phyloP scores from a whole-genome alignment of 2,888 invertebrate genomes.

The Paralinhomoeus sp. region DNA sequence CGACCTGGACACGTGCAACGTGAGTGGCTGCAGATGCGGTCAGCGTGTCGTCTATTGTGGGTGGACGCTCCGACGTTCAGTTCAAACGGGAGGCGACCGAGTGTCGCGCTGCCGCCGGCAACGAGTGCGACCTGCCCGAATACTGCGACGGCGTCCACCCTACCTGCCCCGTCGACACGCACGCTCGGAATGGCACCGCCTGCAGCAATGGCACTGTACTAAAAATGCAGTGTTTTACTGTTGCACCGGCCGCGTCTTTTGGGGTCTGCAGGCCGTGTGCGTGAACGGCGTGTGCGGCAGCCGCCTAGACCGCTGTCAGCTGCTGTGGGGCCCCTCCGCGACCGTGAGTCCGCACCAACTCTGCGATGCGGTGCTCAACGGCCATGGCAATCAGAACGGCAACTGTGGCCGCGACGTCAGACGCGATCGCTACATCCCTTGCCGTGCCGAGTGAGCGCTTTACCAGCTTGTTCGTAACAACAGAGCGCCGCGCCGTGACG shows the following conservation, averaged over 20 bases:
- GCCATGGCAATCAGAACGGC: constrained; percentile 49
- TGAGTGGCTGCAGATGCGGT: too few relatives aligned
- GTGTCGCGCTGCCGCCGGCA: constrained; percentile 56
- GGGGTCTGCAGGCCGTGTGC: constrained; percentile 48
- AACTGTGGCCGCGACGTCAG: constrained; percentile 76
- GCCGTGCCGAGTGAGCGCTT: constrained; percentile 42
- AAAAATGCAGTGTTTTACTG: not conserved
- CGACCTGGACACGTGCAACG: constrained; percentile 42
- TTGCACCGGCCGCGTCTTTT: not conserved
- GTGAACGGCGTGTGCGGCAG: constrained; percentile 67
- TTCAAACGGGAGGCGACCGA: constrained; percentile 50
- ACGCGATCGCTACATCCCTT: constrained; percentile 46
- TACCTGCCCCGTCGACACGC: constrained; percentile 70
- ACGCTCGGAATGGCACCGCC: constrained; percentile 59
- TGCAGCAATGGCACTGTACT: constrained; percentile 32
- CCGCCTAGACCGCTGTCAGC: constrained; percentile 65
- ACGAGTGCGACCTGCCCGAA: constrained; percentile 84
- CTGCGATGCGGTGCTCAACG: constrained; percentile 60
- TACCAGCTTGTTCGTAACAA: not conserved
- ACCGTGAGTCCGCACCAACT: constrained; percentile 56
- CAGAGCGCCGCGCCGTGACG: too few relatives aligned
- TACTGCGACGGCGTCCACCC: constrained; percentile 79
- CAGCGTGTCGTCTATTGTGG: constrained; percentile 1
- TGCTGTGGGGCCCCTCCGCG: constrained; percentile 78
- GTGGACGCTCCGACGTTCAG: constrained; percentile 17